A percentile compares a stretch with the other conserved stretches of the same genome.
Evolutionary conservation across 2,113 vertebrate species (phyloP).

Genomic region (Microcebus griseorufus): DNA sequence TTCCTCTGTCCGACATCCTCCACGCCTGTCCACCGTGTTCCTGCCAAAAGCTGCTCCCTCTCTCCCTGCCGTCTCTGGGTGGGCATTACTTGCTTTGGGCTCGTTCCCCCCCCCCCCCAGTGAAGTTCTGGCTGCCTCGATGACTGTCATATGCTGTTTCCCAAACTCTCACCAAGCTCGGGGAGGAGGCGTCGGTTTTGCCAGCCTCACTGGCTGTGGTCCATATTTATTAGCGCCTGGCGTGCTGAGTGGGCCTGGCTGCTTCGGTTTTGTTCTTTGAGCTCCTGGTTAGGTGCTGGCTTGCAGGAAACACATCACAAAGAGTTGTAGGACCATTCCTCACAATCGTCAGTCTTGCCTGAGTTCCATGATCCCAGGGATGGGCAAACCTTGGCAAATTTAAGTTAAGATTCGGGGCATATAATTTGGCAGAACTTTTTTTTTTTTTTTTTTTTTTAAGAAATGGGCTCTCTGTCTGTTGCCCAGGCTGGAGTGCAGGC

Average conservation of each 20-base stretch:
- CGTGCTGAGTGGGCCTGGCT: neutral
- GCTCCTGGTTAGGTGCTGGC: neutral
- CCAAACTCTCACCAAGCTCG: neutral
- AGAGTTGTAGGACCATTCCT: neutral
- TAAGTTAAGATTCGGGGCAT: neutral
- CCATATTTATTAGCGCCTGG: neutral
- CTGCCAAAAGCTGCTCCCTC: neutral
- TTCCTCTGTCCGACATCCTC: neutral
- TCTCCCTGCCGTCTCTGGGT: neutral
- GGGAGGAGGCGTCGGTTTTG: neutral
- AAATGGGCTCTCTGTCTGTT: neutral
- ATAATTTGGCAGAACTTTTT: neutral
- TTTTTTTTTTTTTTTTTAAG: neutral
- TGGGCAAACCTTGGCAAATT: neutral
- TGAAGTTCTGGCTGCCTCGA: neutral
- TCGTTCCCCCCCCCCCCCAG: neutral
- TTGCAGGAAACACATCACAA: neutral
- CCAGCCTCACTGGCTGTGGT: neutral
- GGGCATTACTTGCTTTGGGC: neutral
- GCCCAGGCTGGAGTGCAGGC: too few species aligned
- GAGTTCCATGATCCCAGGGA: too few species aligned
- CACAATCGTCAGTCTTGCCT: neutral
- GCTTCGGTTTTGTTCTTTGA: slow-evolving; percentile 12
- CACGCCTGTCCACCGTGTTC: rapidly evolving
- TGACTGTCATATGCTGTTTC: neutral